phyloP scores from a whole-genome alignment of 2,797 vertebrate species.

The Eulemur rubriventer region DNA sequence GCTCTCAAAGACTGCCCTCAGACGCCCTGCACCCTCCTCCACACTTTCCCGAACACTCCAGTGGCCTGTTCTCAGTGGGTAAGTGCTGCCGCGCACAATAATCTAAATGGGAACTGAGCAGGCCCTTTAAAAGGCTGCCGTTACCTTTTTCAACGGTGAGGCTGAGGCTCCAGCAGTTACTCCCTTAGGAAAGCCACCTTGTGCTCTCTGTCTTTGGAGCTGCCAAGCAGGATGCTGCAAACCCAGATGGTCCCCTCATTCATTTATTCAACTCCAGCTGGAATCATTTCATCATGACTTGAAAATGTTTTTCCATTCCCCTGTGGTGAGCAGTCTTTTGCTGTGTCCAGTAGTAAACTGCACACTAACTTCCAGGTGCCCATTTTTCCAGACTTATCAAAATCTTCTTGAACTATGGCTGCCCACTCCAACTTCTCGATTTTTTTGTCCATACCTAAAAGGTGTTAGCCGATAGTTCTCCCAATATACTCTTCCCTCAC shows the following conservation, averaged over 20 bases:
- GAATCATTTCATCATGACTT: background rate
- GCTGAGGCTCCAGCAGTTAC: background rate
- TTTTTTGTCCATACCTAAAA: background rate
- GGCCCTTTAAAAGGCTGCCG: conserved; percentile 40
- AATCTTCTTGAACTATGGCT: background rate
- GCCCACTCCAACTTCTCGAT: background rate
- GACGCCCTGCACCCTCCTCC: background rate
- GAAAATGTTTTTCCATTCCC: background rate
- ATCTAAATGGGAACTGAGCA: conserved; percentile 51
- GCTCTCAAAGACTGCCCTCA: conserved; percentile 56
- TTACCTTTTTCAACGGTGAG: conserved; percentile 44
- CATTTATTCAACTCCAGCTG: background rate
- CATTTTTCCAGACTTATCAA: background rate
- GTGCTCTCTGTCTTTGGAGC: background rate
- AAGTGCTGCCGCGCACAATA: conserved; percentile 39
- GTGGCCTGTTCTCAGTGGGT: conserved; percentile 51
- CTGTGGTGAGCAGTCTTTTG: background rate
- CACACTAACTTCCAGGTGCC: background rate
- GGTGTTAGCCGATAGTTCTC: background rate
- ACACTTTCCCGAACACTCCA: background rate
- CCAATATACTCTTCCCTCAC: background rate
- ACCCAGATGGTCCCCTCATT: background rate
- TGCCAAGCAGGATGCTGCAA: background rate
- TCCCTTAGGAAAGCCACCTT: conserved; percentile 4
- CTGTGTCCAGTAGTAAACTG: background rate